Percentiles rank a stretch among this genome's conserved stretches.
Conservation (phyloP, 2,888 invertebrate species). For the Neoascia interrupta region DNA sequence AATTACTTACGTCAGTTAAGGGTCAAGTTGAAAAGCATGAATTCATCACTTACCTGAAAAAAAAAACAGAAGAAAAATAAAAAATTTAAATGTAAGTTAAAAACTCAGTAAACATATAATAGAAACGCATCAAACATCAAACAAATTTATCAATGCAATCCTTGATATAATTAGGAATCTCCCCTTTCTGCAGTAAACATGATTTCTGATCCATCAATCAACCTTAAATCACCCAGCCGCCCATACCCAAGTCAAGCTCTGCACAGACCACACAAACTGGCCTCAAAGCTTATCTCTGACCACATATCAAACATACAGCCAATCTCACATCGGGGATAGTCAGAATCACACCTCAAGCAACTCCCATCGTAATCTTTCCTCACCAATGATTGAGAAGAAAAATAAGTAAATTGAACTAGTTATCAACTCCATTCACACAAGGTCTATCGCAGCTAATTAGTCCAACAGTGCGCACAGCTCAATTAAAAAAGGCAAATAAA, state of each 20-base stretch:
- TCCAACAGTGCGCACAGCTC: slow-evolving; percentile 24
- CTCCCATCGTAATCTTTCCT: slow-evolving; percentile 42
- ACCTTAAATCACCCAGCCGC: neutral
- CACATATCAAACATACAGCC: slow-evolving; percentile 55
- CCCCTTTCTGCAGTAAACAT: neutral
- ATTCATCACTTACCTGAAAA: slow-evolving; percentile 12
- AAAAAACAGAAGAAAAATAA: neutral
- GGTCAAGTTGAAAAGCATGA: neutral
- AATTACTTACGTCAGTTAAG: neutral
- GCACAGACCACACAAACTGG: slow-evolving; percentile 25
- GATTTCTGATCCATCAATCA: neutral
- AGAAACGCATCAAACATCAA: no score
- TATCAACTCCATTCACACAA: slow-evolving; percentile 21
- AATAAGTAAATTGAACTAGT: slow-evolving; percentile 26
- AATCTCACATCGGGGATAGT: slow-evolving; percentile 52
- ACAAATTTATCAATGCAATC: no score
- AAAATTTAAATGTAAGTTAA: no score
- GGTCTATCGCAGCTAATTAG: slow-evolving; percentile 29
- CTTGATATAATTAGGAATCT: neutral
- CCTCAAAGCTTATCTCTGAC: slow-evolving; percentile 21
- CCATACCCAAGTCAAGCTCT: neutral
- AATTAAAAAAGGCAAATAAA: slow-evolving; percentile 38
- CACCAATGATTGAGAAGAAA: no score
- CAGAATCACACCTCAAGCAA: slow-evolving; percentile 54
- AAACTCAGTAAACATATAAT: no score